These are phyloP conservation scores for Tangara arthus DNA, from an alignment of 2,797 vertebrate species.

Conservation along the genomic window DNA sequence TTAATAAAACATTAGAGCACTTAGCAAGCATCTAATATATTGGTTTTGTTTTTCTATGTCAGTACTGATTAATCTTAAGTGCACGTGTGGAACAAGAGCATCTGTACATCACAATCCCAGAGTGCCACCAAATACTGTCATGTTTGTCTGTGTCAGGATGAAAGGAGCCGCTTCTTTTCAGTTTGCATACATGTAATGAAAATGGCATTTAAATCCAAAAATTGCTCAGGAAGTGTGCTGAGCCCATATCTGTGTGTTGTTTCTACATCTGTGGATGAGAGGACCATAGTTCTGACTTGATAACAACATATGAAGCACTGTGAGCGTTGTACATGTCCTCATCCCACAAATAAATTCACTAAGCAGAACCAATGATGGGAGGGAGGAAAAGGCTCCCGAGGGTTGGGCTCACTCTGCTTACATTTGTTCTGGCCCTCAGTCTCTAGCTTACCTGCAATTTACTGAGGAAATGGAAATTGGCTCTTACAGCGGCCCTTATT, in stretches of 20 bases:
- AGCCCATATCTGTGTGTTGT: neutral
- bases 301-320: accelerated
- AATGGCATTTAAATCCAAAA: neutral
- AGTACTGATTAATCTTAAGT: neutral
- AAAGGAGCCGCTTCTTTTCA: neutral
- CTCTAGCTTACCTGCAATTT: neutral
- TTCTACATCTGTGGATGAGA: neutral
- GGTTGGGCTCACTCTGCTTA: neutral
- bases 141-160: neutral
- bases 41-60: neutral
- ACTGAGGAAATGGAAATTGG: neutral
- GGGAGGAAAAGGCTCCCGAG: neutral
- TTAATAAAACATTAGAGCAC: neutral
- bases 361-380: neutral
- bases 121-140: neutral
- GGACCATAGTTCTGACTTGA: neutral
- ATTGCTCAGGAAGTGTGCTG: neutral
- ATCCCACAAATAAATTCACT: neutral
- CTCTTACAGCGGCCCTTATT: neutral
- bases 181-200: neutral
- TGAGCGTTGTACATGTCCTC: neutral
- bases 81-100: neutral
- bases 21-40: neutral
- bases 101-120: neutral
- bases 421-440: neutral